These are phyloP conservation scores for Penaeus chinensis DNA, from an alignment of 1,140 invertebrate genomes.

Conservation along the genomic window DNA sequence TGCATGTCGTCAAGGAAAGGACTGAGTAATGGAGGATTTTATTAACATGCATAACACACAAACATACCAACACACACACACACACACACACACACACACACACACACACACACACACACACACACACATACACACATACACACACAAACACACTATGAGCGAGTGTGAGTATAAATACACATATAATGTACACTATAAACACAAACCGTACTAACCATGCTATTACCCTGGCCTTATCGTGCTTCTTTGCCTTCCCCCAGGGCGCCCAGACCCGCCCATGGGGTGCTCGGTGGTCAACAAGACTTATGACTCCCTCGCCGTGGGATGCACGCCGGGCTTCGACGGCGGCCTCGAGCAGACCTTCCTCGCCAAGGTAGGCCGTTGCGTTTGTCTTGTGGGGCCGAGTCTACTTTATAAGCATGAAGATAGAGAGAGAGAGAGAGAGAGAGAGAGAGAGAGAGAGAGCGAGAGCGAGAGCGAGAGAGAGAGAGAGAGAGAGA, in stretches of 20 bases:
- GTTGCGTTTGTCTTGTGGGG: neutral
- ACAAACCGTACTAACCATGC: too few relatives aligned
- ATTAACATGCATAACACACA: too few relatives aligned
- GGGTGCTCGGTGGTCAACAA: constrained; percentile 88
- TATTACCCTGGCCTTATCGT: neutral
- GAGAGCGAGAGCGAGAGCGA: constrained; percentile 1
- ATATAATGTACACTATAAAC: too few relatives aligned
- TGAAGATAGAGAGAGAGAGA: neutral
- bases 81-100: too few relatives aligned
- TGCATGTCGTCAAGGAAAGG: too few relatives aligned
- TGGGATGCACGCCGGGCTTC: constrained; percentile 84
- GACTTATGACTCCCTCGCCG: constrained; percentile 82
- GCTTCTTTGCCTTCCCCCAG: constrained; percentile 68
- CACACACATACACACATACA: too few relatives aligned
- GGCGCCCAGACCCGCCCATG: constrained; percentile 85
- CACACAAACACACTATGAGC: too few relatives aligned
- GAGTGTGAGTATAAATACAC: too few relatives aligned
- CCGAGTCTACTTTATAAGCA: neutral
- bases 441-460: constrained; percentile 34
- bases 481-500: neutral
- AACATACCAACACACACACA: too few relatives aligned
- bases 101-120: too few relatives aligned
- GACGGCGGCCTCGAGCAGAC: constrained; percentile 83
- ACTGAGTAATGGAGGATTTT: too few relatives aligned
- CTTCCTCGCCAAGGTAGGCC: constrained; percentile 27